Evolutionary conservation across 2,113 vertebrate species (phyloP).

Genomic region (Marmota monax): DNA sequence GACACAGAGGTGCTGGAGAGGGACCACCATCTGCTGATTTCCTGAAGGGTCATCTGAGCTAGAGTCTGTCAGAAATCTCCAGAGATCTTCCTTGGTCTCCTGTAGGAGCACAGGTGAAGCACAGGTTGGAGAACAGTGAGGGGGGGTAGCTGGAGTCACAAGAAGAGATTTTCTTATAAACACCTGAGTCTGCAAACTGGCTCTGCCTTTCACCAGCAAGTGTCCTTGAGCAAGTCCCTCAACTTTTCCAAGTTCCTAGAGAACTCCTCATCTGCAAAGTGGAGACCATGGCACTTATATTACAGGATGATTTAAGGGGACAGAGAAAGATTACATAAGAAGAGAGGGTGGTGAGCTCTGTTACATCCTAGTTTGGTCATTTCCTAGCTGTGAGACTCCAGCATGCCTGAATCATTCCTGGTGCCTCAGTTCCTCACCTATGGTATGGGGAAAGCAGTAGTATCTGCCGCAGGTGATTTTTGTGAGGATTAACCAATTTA

Average conservation of each 20-base stretch:
- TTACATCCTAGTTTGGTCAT: background rate
- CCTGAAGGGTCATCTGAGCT: background rate
- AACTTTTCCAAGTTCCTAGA: background rate
- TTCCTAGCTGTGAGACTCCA: background rate
- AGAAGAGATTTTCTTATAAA: rapidly evolving
- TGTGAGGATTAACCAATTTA: background rate
- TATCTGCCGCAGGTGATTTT: background rate
- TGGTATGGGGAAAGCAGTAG: background rate
- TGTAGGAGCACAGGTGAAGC: background rate
- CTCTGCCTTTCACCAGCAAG: background rate
- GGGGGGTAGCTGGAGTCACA: no score
- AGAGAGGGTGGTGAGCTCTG: rapidly evolving
- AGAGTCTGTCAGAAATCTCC: background rate
- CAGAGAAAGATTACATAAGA: background rate
- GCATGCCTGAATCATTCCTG: background rate
- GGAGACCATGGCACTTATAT: no score
- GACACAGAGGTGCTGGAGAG: background rate
- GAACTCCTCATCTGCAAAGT: background rate
- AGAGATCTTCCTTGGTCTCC: background rate
- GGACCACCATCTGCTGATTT: background rate
- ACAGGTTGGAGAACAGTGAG: background rate
- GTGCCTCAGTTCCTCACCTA: background rate
- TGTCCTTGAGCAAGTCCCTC: background rate
- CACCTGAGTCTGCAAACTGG: background rate
- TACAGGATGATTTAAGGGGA: rapidly evolving